phyloP scores from a whole-genome alignment of 2,113 vertebrate species.

The Siphamia tubifer region DNA sequence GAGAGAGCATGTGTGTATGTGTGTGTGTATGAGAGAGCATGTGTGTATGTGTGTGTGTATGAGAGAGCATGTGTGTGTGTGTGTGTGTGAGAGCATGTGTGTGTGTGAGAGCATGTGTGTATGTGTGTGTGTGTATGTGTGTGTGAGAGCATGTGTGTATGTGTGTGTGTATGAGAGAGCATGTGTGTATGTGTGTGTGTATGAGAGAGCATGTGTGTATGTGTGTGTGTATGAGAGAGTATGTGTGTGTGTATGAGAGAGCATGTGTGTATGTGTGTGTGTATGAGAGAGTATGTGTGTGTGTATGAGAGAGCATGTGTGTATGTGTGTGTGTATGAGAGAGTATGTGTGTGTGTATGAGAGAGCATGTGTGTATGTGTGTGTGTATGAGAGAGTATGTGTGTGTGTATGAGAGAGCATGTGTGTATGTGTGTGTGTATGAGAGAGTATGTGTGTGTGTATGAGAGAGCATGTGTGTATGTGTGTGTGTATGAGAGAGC shows the following conservation, averaged over 20 bases:
- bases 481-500: not conserved
- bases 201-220: not conserved
- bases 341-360: not conserved
- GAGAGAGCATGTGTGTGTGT: not conserved
- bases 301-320: not conserved
- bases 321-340: not conserved
- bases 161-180: not conserved
- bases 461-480: not conserved
- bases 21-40: not conserved
- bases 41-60: not conserved
- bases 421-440: not conserved
- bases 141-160: not conserved
- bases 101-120: not conserved
- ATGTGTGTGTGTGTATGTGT: not conserved
- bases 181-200: not conserved
- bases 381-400: not conserved
- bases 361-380: not conserved
- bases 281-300: not conserved
- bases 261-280: not conserved
- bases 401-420: not conserved
- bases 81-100: not conserved
- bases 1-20: not conserved
- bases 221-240: not conserved
- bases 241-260: not conserved
- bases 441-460: not conserved